These are phyloP conservation scores for Motacilla tschutschensis DNA, from an alignment of 2,113 vertebrate genomes.

Conservation along the genomic window DNA sequence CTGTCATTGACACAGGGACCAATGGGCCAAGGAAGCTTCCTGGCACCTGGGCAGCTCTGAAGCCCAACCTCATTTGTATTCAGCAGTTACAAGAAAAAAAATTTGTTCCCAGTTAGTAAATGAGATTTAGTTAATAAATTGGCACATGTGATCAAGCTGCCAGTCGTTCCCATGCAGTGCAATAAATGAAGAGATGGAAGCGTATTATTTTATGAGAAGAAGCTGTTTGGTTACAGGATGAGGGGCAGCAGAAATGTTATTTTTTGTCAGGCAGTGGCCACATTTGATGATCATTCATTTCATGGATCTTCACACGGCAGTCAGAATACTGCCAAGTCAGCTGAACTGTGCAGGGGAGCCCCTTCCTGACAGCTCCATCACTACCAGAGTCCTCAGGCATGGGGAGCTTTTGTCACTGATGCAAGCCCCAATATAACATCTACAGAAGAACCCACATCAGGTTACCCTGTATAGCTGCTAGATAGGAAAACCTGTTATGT, in stretches of 20 bases:
- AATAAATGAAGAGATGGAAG: conserved; percentile 20
- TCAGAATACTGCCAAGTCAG: background rate
- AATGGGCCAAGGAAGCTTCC: background rate
- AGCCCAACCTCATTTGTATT: background rate
- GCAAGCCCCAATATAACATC: background rate
- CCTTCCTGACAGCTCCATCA: background rate
- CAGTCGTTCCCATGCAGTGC: background rate
- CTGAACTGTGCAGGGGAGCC: background rate
- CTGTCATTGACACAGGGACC: background rate
- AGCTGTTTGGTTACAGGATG: background rate
- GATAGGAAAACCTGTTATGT: background rate
- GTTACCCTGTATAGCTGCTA: background rate
- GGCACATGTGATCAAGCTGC: conserved; percentile 1
- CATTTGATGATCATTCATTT: background rate
- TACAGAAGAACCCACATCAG: background rate
- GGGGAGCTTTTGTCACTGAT: background rate
- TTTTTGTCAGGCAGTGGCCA: background rate
- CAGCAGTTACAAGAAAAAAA: background rate
- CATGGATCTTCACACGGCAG: background rate
- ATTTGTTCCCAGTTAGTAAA: conserved; percentile 21
- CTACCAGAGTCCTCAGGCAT: background rate
- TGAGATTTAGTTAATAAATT: conserved; percentile 37
- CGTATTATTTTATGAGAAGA: background rate
- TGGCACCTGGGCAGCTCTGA: background rate
- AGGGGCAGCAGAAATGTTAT: background rate